phyloP scores from a whole-genome alignment of 2,888 invertebrate species.

The Furcula furcula region DNA sequence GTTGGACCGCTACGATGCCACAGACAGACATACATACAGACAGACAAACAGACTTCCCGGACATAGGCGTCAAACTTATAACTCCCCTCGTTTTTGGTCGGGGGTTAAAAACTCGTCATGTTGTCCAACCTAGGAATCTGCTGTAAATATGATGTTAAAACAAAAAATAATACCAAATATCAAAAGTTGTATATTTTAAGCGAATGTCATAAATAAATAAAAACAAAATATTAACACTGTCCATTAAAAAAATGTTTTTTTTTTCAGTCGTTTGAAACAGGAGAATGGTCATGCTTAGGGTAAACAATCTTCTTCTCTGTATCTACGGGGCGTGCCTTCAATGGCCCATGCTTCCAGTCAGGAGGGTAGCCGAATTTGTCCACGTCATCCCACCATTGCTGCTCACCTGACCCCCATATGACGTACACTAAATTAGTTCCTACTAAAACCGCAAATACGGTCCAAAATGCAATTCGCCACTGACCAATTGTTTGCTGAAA shows the following conservation, averaged over 20 bases:
- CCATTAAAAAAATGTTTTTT: not conserved
- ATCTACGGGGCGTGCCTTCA: conserved; percentile 42
- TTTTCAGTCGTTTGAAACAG: conserved; percentile 43
- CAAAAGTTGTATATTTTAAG: too few relatives aligned
- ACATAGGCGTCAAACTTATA: too few relatives aligned
- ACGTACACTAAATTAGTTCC: conserved; percentile 86
- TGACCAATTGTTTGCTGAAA: conserved; percentile 83
- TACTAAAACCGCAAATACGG: conserved; percentile 85
- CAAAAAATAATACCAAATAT: too few relatives aligned
- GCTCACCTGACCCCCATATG: conserved; percentile 88
- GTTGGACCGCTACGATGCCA: too few relatives aligned
- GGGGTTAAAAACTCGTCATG: too few relatives aligned
- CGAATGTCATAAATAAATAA: not conserved
- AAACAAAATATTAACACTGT: not conserved
- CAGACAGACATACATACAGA: too few relatives aligned
- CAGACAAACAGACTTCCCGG: too few relatives aligned
- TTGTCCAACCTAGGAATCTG: too few relatives aligned
- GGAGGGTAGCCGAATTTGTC: conserved; percentile 68
- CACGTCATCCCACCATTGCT: conserved; percentile 89
- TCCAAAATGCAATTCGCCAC: conserved; percentile 91
- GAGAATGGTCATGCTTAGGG: conserved; percentile 68
- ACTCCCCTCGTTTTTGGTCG: too few relatives aligned
- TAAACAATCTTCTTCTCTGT: conserved; percentile 60
- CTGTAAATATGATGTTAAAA: too few relatives aligned
- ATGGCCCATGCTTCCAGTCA: conserved; percentile 63